phyloP scores from a whole-genome alignment of 2,797 vertebrate genomes.

The Hirundo rustica region DNA sequence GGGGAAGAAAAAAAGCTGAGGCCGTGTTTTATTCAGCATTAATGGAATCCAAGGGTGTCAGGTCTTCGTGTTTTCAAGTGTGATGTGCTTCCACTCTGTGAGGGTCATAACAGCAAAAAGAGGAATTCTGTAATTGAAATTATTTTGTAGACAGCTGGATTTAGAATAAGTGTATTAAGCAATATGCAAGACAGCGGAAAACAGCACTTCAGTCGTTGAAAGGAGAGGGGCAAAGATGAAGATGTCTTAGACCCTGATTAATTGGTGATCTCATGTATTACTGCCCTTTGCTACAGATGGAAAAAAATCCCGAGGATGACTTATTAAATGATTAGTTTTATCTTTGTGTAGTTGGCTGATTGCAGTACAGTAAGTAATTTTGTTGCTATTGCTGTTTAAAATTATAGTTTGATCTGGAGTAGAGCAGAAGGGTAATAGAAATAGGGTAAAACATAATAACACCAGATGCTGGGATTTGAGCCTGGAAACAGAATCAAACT shows the following conservation, averaged over 20 bases:
- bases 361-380: background rate
- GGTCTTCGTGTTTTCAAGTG: background rate
- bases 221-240: background rate
- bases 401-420: background rate
- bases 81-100: accelerated
- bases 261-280: slow-evolving; percentile 5
- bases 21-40: background rate
- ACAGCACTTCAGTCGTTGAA: background rate
- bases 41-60: background rate
- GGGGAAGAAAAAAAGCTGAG: background rate
- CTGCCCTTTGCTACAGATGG: background rate
- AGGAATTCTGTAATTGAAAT: background rate
- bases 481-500: background rate
- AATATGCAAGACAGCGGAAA: background rate
- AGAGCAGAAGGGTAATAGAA: background rate
- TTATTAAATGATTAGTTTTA: slow-evolving; percentile 17
- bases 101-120: accelerated
- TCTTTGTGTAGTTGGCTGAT: background rate
- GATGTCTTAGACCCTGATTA: background rate
- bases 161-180: background rate
- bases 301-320: background rate
- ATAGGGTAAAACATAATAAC: background rate
- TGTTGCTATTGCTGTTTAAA: slow-evolving; percentile 12
- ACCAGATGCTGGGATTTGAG: background rate
- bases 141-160: background rate